phyloP scores from a whole-genome alignment of 2,888 invertebrate species.

The Trachelus stipa region DNA sequence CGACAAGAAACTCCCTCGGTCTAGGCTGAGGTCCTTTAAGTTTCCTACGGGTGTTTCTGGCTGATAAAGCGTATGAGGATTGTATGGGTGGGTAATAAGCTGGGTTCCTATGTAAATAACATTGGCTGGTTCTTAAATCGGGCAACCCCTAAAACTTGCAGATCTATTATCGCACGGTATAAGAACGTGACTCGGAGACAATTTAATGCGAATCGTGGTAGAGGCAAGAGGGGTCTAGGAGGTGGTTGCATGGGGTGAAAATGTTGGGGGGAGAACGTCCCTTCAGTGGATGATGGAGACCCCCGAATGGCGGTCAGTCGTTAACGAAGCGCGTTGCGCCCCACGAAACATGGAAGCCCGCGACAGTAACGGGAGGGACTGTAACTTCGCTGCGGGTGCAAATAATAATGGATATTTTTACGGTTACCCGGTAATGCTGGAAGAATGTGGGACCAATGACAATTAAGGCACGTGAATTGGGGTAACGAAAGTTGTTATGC shows the following conservation, averaged over 20 bases:
- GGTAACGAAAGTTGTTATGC: not conserved
- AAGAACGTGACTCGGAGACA: constrained; percentile 3
- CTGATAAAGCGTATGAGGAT: constrained; percentile 6
- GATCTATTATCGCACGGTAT: not conserved
- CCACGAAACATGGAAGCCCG: constrained; percentile 4
- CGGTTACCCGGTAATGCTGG: not conserved
- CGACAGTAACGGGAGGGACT: not conserved
- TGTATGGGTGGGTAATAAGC: not conserved
- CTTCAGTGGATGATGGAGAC: not conserved
- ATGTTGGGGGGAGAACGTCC: not conserved
- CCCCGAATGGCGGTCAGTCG: constrained; percentile 4
- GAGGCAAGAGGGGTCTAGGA: not conserved
- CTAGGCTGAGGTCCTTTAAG: not conserved
- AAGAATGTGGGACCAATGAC: not conserved
- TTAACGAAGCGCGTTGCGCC: constrained; percentile 7
- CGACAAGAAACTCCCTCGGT: not conserved
- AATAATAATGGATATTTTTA: not conserved
- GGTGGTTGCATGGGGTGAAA: not conserved
- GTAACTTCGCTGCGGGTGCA: not conserved
- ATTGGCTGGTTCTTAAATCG: not conserved
- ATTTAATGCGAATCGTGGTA: constrained; percentile 3
- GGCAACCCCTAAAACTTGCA: not conserved
- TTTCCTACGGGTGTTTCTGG: constrained; percentile 3
- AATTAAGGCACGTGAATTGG: not conserved
- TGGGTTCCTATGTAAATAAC: constrained; percentile 3